Evolutionary conservation across 2,113 vertebrate genomes (phyloP).

Genomic region (Holacanthus passer): DNA sequence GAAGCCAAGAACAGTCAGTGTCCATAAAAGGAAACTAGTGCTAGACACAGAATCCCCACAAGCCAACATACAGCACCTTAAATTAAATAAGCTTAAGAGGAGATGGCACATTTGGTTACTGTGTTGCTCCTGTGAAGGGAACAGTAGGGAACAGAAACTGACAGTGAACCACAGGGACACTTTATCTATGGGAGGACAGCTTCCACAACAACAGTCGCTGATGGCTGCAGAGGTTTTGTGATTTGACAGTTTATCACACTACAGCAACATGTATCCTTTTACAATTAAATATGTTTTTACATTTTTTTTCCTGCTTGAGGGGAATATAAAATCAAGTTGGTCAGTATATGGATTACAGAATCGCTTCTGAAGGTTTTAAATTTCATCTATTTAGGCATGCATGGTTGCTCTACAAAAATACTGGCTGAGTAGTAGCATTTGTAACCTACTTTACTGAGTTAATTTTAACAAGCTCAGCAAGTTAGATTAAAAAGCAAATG

Average conservation of each 20-base stretch:
- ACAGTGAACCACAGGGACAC: background rate
- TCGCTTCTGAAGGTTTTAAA: background rate
- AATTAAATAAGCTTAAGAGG: background rate
- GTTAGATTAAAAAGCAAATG: background rate
- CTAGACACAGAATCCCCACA: background rate
- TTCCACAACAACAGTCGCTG: background rate
- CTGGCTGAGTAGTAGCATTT: background rate
- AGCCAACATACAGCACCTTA: background rate
- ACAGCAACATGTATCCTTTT: background rate
- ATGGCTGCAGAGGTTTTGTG: background rate
- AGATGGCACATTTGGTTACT: slow-evolving; percentile 1
- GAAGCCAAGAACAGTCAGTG: background rate
- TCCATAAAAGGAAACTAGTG: background rate
- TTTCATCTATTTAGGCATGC: background rate
- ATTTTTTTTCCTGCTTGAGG: background rate
- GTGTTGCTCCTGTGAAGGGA: background rate
- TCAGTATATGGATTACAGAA: slow-evolving; percentile 3
- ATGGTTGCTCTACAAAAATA: background rate
- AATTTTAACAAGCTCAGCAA: background rate
- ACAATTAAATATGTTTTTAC: background rate
- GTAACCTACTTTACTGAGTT: background rate
- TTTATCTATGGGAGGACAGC: background rate
- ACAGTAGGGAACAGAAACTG: background rate
- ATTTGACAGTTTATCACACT: slow-evolving; percentile 13
- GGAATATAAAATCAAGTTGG: slow-evolving; percentile 2